Evolutionary conservation across 2,888 invertebrate genomes (phyloP).

Genomic region (Melanchra persicariae): DNA sequence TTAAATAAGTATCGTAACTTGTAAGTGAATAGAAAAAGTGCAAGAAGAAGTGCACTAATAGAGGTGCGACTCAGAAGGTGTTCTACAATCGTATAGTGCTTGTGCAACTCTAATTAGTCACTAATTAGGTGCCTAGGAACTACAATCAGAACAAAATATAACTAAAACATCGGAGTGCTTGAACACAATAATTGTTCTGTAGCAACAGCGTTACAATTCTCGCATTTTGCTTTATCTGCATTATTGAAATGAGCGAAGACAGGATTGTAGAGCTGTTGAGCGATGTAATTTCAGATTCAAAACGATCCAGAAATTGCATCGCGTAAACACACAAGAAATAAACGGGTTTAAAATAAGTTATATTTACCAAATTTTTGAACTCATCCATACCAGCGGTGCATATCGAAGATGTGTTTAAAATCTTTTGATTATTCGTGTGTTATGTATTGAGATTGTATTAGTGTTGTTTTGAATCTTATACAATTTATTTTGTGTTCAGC

Average conservation of each 20-base stretch:
- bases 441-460: conserved; percentile 63
- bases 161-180: conserved; percentile 66
- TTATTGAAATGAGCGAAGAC: conserved; percentile 70
- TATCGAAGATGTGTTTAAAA: conserved; percentile 83
- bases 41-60: conserved; percentile 78
- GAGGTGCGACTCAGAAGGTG: conserved; percentile 72
- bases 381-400: conserved; percentile 91
- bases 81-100: conserved; percentile 76
- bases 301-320: conserved; percentile 69
- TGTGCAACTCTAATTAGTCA: conserved; percentile 78
- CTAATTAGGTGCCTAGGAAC: conserved; percentile 67
- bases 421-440: conserved; percentile 75
- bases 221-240: conserved; percentile 62
- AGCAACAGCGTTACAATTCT: conserved; percentile 72
- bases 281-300: conserved; percentile 71
- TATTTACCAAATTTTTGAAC: conserved; percentile 84
- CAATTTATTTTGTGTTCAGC: neutral
- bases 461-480: conserved; percentile 43
- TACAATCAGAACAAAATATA: conserved; percentile 62
- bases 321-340: conserved; percentile 59
- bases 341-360: conserved; percentile 68
- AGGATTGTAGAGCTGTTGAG: conserved; percentile 71
- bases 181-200: conserved; percentile 67
- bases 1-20: conserved; percentile 43
- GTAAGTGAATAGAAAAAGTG: conserved; percentile 65